Evolutionary conservation across 1,140 invertebrate genomes (phyloP).

Genomic region (Drosophila tristis): DNA sequence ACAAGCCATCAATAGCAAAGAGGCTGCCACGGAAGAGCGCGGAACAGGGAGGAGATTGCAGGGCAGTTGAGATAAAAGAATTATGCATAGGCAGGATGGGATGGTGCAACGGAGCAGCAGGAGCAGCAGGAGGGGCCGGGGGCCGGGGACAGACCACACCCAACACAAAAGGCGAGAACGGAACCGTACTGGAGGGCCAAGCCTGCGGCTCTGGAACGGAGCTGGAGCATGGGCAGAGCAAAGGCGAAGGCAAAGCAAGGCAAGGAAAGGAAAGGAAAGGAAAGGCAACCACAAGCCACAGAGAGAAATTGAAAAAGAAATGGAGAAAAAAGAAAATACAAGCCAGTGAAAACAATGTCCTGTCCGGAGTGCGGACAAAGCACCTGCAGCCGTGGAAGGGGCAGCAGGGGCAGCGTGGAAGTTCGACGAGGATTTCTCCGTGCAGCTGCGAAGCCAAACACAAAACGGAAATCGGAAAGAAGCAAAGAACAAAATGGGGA

Average conservation of each 20-base stretch:
- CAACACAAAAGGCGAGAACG: constrained; percentile 52
- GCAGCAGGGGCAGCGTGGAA: too few species aligned
- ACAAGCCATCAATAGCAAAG: constrained; percentile 76
- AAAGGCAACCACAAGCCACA: constrained; percentile 72
- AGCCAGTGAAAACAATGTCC: constrained; percentile 9
- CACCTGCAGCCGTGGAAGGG: constrained; percentile 7
- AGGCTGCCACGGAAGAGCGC: background rate
- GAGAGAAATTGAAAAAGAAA: constrained; percentile 56
- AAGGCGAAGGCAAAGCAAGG: background rate
- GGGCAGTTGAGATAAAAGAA: constrained; percentile 71
- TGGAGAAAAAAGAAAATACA: constrained; percentile 9
- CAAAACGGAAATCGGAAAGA: constrained; percentile 68
- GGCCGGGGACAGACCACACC: background rate
- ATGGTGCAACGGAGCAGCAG: background rate
- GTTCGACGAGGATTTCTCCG: background rate
- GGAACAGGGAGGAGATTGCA: constrained; percentile 2
- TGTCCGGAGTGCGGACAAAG: background rate
- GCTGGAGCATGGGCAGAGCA: background rate
- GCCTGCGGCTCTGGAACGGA: constrained; percentile 26
- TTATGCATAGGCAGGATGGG: constrained; percentile 69
- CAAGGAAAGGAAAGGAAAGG: constrained; percentile 36
- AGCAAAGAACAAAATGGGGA: constrained; percentile 21
- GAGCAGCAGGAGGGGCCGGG: background rate
- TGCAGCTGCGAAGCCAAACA: constrained; percentile 34
- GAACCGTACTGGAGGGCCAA: constrained; percentile 17